These are phyloP conservation scores for Acleris emargana DNA, from an alignment of 2,888 invertebrate genomes.

Conservation along the genomic window DNA sequence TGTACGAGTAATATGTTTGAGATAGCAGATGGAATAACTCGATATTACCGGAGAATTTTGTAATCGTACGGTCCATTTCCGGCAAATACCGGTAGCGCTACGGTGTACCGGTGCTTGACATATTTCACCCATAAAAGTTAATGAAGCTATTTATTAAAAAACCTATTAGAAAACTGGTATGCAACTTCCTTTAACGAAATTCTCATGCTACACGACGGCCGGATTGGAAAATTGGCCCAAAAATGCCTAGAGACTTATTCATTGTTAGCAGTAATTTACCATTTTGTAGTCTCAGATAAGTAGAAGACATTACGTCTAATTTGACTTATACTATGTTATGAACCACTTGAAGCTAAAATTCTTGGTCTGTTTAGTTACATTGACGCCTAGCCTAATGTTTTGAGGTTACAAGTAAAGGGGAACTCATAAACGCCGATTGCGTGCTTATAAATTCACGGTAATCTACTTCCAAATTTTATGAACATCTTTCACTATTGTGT, in stretches of 20 bases:
- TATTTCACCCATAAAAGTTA: constrained; percentile 7
- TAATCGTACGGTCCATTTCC: constrained; percentile 30
- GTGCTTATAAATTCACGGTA: constrained; percentile 19
- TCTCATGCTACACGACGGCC: not conserved
- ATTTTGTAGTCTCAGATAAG: too few relatives aligned
- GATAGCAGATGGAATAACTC: constrained; percentile 26
- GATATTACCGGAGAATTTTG: constrained; percentile 21
- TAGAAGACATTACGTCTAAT: too few relatives aligned
- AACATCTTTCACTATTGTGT: too few relatives aligned
- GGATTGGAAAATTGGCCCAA: too few relatives aligned
- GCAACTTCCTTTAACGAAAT: not conserved
- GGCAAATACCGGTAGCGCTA: constrained; percentile 10
- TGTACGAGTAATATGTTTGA: constrained; percentile 4
- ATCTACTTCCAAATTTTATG: not conserved
- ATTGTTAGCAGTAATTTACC: too few relatives aligned
- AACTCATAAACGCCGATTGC: constrained; percentile 6
- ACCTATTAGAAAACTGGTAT: constrained; percentile 5
- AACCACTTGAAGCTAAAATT: too few relatives aligned
- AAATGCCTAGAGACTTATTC: too few relatives aligned
- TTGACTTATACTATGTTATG: too few relatives aligned
- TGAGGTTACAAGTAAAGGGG: constrained; percentile 3
- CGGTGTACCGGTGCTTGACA: constrained; percentile 9
- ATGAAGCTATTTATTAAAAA: not conserved
- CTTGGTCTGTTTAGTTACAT: not conserved
- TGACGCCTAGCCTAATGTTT: not conserved